Evolutionary conservation across 1,140 invertebrate genomes (phyloP).

Genomic region (Tetramorium alpestre): DNA sequence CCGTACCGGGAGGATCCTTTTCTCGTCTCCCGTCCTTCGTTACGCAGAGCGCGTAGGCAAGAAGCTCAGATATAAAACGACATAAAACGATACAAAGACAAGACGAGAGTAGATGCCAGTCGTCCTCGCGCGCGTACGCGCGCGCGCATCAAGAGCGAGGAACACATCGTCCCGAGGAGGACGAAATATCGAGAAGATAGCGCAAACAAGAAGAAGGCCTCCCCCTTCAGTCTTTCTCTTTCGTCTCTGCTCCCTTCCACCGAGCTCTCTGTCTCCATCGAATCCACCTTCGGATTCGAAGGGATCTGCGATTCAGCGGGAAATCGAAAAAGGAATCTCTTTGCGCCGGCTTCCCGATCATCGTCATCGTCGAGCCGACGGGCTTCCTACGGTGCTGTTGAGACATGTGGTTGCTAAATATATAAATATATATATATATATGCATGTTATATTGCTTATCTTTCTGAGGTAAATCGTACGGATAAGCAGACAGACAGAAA

Average conservation of each 20-base stretch:
- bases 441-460: slow-evolving; percentile 21
- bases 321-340: neutral
- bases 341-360: slow-evolving; percentile 56
- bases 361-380: slow-evolving; percentile 53
- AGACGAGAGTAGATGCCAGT: slow-evolving; percentile 64
- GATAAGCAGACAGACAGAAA: slow-evolving; percentile 51
- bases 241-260: slow-evolving; percentile 62
- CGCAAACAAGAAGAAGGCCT: slow-evolving; percentile 59
- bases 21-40: neutral
- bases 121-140: slow-evolving; percentile 62
- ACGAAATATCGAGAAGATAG: slow-evolving; percentile 73
- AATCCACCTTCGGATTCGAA: slow-evolving; percentile 18
- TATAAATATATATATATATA: slow-evolving; percentile 4
- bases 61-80: neutral
- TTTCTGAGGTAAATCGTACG: slow-evolving; percentile 54
- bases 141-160: slow-evolving; percentile 52
- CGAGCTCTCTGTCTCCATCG: slow-evolving; percentile 64
- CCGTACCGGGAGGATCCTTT: neutral
- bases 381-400: slow-evolving; percentile 27
- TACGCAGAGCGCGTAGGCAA: neutral
- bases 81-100: neutral
- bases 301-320: neutral
- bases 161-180: slow-evolving; percentile 71
- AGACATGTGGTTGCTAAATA: slow-evolving; percentile 28
- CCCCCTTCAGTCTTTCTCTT: neutral